Base-by-base conservation (phyloP, 2,113 vertebrate genomes). In the Hemicordylus capensis region DNA sequence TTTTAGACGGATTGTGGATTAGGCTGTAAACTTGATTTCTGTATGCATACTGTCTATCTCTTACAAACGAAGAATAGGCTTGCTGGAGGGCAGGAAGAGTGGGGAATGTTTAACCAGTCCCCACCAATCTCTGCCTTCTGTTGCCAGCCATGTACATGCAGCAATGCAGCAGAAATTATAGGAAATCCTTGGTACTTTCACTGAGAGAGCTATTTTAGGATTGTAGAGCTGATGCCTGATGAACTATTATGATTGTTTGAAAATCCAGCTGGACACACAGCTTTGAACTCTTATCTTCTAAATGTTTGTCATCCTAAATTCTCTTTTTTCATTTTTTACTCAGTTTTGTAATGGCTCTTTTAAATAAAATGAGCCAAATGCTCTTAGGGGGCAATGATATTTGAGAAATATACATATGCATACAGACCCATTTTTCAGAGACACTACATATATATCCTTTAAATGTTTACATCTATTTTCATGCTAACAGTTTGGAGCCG, bases 381-480 rank as follows among this genome's bases (percentile, higher is more conserved):
- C 54, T n/a, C 86, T 69, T 15, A 81, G 81, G 56, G 61, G 28
- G 20, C 14, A 91, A 84, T 58, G 86, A 86, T 46, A 80, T 85
- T 48, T 46, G 26, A 14, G 10, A 14, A 4, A 74, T 37, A 37
- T 81, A 37, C 61, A 48, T 64, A 78, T 90, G 88, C 89, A 58
- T 90, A 4, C 72, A 91, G 92, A 89, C 90, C 85, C 89, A 91
- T 92, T 94, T 90, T 51, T 76, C 67, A 88, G 86, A 86, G 58
- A 84, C 39, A 87, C 83, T 83, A 74, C 17, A 76, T 84, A 78
- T 70, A 61, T 83, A 74, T 78, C 77, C 64, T 86, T 88, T 69
- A 3, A 85, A 86, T 76, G 79, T 46, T 42, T 74, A 67, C 72
- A 61, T 12, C 79, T 83, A 78, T 67, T 69, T 80, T 24, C 69